Percentiles rank a stretch among this genome's conserved stretches.
Conservation (phyloP, 2,888 invertebrate species). For the Furcula furcula region DNA sequence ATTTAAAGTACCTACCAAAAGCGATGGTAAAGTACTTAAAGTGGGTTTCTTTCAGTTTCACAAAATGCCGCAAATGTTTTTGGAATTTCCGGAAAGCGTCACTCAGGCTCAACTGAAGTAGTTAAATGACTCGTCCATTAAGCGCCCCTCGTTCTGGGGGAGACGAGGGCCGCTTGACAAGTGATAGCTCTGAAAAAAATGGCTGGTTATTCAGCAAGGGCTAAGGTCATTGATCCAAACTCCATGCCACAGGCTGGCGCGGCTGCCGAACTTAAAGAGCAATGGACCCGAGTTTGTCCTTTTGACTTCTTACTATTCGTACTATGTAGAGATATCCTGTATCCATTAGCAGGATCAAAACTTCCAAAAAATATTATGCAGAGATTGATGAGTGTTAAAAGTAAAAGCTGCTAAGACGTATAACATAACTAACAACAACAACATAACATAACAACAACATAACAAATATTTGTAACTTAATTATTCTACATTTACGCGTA, state of each 20-base stretch:
- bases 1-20: too few species aligned
- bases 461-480: too few species aligned
- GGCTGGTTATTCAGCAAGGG: constrained; percentile 62
- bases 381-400: constrained; percentile 37
- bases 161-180: constrained; percentile 36
- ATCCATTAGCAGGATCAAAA: too few species aligned
- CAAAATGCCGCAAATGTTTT: constrained; percentile 15
- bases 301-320: constrained; percentile 35
- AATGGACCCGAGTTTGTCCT: constrained; percentile 53
- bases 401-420: too few species aligned
- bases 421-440: too few species aligned
- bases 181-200: constrained; percentile 38
- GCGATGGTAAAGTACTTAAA: too few species aligned
- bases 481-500: too few species aligned
- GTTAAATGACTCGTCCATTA: constrained; percentile 44
- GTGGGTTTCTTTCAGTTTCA: too few species aligned
- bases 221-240: constrained; percentile 71
- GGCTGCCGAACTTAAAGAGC: constrained; percentile 59
- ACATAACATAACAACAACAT: too few species aligned
- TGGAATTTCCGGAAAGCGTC: constrained; percentile 34
- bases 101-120: constrained; percentile 33
- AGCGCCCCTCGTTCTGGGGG: constrained; percentile 29
- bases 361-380: too few species aligned
- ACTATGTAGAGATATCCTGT: too few species aligned
- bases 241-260: constrained; percentile 46